phyloP scores from a whole-genome alignment of 2,797 vertebrate species.

The Sorex maritimensis region DNA sequence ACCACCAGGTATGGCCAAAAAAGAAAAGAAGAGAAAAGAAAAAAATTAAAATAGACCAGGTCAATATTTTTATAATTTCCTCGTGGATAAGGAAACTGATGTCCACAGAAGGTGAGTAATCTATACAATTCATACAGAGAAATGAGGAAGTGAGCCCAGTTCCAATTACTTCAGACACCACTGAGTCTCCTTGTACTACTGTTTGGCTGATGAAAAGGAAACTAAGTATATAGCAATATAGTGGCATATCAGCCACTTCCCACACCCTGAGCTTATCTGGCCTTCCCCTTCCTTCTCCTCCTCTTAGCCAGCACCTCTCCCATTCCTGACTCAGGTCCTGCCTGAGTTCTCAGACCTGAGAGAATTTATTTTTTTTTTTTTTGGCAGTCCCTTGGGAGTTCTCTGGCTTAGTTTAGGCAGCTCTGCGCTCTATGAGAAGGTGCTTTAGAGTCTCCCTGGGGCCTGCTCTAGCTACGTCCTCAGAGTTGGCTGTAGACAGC shows the following conservation, averaged over 20 bases:
- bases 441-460: background rate
- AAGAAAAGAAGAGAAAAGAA: too few relatives aligned
- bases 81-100: conserved; percentile 1
- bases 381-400: background rate
- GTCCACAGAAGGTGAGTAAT: background rate
- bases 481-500: background rate
- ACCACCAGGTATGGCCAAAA: too few relatives aligned
- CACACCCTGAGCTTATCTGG: background rate
- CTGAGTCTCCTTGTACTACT: background rate
- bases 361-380: background rate
- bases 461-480: background rate
- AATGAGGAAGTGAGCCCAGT: background rate
- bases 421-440: background rate
- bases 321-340: background rate
- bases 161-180: background rate
- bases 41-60: background rate
- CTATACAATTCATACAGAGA: background rate
- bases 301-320: background rate
- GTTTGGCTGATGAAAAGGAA: background rate
- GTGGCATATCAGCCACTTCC: too few relatives aligned
- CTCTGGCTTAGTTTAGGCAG: background rate
- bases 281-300: background rate
- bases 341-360: background rate
- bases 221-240: background rate
- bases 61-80: conserved; percentile 32